Conservation (phyloP, 1,140 invertebrate species). For the Theocolax elegans region DNA sequence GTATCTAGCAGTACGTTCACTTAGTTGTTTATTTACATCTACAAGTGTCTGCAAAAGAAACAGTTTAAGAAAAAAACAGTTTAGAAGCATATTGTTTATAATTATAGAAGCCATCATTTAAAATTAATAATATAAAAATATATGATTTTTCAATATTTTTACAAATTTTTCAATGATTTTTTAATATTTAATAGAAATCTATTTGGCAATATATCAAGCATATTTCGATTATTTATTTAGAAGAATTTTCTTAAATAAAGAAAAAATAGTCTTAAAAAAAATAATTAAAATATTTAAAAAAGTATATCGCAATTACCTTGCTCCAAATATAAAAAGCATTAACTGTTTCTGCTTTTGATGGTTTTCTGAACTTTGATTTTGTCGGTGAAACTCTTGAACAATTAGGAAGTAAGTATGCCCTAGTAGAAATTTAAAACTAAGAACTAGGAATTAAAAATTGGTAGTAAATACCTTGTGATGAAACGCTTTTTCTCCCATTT, state of each 20-base stretch:
- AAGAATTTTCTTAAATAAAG: neutral
- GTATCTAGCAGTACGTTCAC: neutral
- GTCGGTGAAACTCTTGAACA: neutral
- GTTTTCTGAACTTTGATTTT: neutral
- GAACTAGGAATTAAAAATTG: no score
- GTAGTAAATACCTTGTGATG: no score
- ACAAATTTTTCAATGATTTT: neutral
- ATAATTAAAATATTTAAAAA: no score
- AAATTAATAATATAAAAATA: no score
- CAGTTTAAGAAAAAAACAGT: no score
- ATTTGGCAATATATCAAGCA: neutral
- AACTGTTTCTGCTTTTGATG: neutral
- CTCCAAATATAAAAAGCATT: neutral
- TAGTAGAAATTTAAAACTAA: no score
- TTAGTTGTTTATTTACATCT: neutral
- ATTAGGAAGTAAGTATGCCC: neutral
- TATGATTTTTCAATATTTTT: neutral
- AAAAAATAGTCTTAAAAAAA: neutral
- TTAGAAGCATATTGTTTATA: no score
- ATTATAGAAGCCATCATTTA: no score
- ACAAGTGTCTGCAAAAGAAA: neutral
- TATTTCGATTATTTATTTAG: neutral
- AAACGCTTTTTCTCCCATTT: no score
- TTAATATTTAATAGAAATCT: neutral
- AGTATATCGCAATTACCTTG: neutral